Evolutionary conservation across 1,140 invertebrate species (phyloP), one percentile per base, ranked within the genome.

Genomic region (Venustaconcha ellipsiformis): DNA sequence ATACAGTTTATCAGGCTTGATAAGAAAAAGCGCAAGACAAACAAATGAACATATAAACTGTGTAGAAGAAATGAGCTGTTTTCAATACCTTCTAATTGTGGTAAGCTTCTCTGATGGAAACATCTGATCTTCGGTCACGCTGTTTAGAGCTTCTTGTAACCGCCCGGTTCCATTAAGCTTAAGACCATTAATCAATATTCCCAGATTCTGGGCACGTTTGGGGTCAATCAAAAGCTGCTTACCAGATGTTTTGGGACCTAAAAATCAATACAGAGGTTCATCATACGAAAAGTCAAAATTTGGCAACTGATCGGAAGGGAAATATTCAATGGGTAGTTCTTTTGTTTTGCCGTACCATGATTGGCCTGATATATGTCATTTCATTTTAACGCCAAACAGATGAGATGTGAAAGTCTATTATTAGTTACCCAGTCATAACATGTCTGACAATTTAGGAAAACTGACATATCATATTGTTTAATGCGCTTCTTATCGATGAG

Each of bases 51-150:
- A 30, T 37, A 15, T 55, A 48, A 23, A 67, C 4, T 26, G 26
- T 14, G 12, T 14, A n/a, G 1, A 59, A 65, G 57, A 30, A 63
- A 56, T 18, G 14, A 23, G 37, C n/a, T 67, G 17, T 0, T 23
- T 26, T 1, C 20, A 63, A 15, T 69, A 85, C 83, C 80, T 81
- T 80, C 81, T 78, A 1, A 85, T 73, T 15, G 80, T 81, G 14
- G 76, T 73, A 14, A 85, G 58, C 68, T 82, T 83, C 64, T 85
- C 80, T 56, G 78, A 57, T 13, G 79, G 82, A 67, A 85, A 83
- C 23, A 48, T 71, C 11, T 80, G 79, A 17, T 74, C 57, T 66
- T 85, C 82, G 3, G 68, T 72, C 17, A 79, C 76, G 56, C 79
- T 81, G 68, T 78, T 77, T 2, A 85, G 64, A 2, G 80, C 78